Evolutionary conservation across 2,113 vertebrate species (phyloP).

Genomic region (Philantomba maxwellii): DNA sequence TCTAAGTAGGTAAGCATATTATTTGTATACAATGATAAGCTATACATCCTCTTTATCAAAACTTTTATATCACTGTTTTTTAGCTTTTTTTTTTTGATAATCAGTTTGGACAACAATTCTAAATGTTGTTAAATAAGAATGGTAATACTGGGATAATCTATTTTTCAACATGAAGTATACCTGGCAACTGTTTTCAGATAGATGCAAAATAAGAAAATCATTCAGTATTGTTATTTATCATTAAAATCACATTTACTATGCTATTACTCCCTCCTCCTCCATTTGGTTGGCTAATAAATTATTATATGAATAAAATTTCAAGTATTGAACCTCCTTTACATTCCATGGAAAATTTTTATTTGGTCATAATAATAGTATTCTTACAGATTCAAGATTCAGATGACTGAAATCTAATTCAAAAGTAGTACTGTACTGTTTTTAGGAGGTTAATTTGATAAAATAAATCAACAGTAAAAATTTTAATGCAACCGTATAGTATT

Average conservation of each 20-base stretch:
- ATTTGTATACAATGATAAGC: not conserved
- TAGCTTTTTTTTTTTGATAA: not conserved
- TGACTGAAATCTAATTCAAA: not conserved
- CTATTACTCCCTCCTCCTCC: not conserved
- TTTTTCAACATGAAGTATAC: not conserved
- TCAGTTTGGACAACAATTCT: not conserved
- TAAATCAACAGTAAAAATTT: not conserved
- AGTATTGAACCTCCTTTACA: not conserved
- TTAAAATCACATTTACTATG: not conserved
- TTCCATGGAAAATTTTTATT: not conserved
- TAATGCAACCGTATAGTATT: not conserved
- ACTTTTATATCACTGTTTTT: not conserved
- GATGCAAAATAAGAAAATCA: not conserved
- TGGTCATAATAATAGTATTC: not conserved
- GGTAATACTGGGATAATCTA: not conserved
- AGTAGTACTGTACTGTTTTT: not conserved
- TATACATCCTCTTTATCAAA: not conserved
- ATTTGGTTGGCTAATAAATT: not conserved
- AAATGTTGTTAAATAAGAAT: not conserved
- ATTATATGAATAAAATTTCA: not conserved
- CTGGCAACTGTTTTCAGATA: not conserved
- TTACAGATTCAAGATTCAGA: not conserved
- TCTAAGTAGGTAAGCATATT: not conserved
- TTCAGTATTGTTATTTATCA: not conserved
- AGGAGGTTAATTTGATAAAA: not conserved